These are phyloP conservation scores for Plutomurus gul DNA, from an alignment of 1,140 invertebrate species.

Conservation along the genomic window DNA sequence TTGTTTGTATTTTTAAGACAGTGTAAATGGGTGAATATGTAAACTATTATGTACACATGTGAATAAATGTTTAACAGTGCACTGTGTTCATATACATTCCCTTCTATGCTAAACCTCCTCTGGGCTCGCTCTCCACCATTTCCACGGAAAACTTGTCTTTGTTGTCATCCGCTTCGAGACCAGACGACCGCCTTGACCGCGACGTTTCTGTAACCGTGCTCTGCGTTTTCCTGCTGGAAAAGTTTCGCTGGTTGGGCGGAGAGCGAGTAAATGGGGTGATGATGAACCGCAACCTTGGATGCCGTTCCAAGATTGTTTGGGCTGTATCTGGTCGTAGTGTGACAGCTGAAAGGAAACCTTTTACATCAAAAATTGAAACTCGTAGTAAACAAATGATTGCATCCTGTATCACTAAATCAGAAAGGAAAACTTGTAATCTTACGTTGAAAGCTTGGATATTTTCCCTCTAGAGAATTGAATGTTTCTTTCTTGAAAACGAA, in stretches of 20 bases:
- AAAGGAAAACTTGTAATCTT: neutral
- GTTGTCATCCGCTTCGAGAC: neutral
- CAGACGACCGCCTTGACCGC: neutral
- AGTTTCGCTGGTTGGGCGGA: neutral
- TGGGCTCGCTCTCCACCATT: neutral
- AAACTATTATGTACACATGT: no score
- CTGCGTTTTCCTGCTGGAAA: conserved; percentile 34
- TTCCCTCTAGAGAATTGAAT: conserved; percentile 1
- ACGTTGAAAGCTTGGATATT: conserved; percentile 31
- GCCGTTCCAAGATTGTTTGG: conserved; percentile 3
- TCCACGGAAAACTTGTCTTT: conserved; percentile 5
- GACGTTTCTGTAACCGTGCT: neutral
- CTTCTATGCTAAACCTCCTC: neutral
- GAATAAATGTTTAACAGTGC: no score
- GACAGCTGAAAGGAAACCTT: conserved; percentile 35
- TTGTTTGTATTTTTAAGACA: no score
- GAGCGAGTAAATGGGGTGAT: conserved; percentile 31
- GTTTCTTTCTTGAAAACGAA: conserved; percentile 70
- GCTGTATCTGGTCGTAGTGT: conserved; percentile 37
- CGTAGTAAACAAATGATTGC: neutral
- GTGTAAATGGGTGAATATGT: no score
- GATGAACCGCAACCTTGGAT: conserved; percentile 25
- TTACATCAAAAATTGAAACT: conserved; percentile 27
- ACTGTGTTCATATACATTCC: neutral
- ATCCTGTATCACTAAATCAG: neutral